phyloP scores from a whole-genome alignment of 2,113 vertebrate genomes.

The Callorhinus ursinus region DNA sequence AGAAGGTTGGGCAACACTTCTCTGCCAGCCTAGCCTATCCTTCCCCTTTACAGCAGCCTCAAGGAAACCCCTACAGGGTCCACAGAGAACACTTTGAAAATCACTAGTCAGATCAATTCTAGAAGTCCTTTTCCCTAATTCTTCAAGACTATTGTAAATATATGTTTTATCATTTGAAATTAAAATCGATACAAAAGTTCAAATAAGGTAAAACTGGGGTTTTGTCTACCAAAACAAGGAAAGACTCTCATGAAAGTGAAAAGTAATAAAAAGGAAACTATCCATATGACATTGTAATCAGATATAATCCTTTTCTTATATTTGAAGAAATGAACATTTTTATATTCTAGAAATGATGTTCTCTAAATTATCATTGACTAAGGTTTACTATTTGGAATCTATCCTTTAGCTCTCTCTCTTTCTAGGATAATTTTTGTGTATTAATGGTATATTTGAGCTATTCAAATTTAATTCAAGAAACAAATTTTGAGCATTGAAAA shows the following conservation, averaged over 20 bases:
- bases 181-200: not conserved
- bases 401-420: not conserved
- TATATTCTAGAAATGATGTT: not conserved
- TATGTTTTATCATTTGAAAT: not conserved
- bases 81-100: not conserved
- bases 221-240: not conserved
- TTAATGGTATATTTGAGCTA: not conserved
- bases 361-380: not conserved
- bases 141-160: not conserved
- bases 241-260: not conserved
- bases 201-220: not conserved
- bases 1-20: not conserved
- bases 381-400: not conserved
- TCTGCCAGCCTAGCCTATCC: not conserved
- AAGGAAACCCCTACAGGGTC: not conserved
- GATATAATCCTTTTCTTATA: not conserved
- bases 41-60: not conserved
- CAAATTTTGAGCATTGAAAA: slow-evolving; percentile 25
- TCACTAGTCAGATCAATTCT: not conserved
- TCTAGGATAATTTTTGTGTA: not conserved
- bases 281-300: not conserved
- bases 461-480: slow-evolving; percentile 44
- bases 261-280: slow-evolving; percentile 28
- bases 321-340: slow-evolving; percentile 7
- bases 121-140: not conserved